phyloP scores from a whole-genome alignment of 2,888 invertebrate species.

The Zhuqinia jingwanae region DNA sequence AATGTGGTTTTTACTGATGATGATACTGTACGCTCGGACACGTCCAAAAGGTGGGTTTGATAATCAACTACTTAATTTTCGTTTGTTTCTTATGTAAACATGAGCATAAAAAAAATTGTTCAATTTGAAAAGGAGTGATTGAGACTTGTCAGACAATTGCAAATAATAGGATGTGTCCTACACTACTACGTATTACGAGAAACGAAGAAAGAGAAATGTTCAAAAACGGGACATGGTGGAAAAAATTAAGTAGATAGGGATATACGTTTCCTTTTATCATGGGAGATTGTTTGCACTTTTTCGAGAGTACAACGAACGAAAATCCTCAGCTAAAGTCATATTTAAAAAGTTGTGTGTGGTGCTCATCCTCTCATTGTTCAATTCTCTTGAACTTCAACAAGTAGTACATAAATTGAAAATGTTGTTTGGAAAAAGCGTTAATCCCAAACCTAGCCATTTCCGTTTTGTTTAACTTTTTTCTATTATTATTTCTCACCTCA shows the following conservation, averaged over 20 bases:
- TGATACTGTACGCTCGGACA: slow-evolving; percentile 27
- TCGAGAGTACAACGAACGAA: slow-evolving; percentile 7
- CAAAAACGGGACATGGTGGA: no score
- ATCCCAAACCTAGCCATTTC: slow-evolving; percentile 48
- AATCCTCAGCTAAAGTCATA: not conserved
- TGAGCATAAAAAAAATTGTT: slow-evolving; percentile 22
- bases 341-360: not conserved
- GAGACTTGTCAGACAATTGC: slow-evolving; percentile 57
- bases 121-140: slow-evolving; percentile 54
- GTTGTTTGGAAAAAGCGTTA: slow-evolving; percentile 26
- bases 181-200: not conserved
- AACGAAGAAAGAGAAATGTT: no score
- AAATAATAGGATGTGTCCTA: slow-evolving; percentile 48
- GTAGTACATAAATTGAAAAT: not conserved
- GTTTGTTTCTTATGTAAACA: slow-evolving; percentile 50
- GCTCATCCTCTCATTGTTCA: slow-evolving; percentile 44
- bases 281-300: slow-evolving; percentile 35
- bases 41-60: slow-evolving; percentile 53
- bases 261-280: slow-evolving; percentile 24
- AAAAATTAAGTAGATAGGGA: not conserved
- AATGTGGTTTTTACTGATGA: slow-evolving; percentile 39
- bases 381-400: slow-evolving; percentile 41
- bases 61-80: slow-evolving; percentile 63
- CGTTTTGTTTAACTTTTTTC: slow-evolving; percentile 38
- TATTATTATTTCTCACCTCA: slow-evolving; percentile 49